Evolutionary conservation across 2,797 vertebrate genomes (phyloP), one percentile per base, ranked within the genome.

Genomic region (Chaetodon trifasciatus): DNA sequence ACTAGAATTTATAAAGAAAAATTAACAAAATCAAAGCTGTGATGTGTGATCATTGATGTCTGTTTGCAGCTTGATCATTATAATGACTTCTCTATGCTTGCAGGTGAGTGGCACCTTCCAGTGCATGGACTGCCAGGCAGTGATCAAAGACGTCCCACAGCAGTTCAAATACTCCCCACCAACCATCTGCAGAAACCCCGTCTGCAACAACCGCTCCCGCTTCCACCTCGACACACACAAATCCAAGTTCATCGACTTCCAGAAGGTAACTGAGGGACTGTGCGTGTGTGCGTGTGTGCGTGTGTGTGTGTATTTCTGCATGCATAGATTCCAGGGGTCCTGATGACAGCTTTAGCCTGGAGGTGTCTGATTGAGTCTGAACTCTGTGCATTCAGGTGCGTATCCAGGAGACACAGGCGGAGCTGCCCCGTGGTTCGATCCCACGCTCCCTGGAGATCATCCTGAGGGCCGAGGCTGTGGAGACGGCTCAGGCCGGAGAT

Each of bases 91-190:
- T 61, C 7, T 50, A 16, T 16, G 55, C 9, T 49, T 67, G 3
- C 79, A 95, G 94, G 94, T 93, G 80, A 99, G 97, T 1, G 98
- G 97, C 17, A 98, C 97, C 37, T 99, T 99, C 92, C 81, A 97
- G 85, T 99, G 98, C 90, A 95, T 99, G 35, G 98, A 99, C 95
- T 99, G 98, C 91, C 98, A 99, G 94, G 97, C 97, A 0, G 70
- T 98, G 85, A 94, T 99, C 87, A 98, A 96, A 81, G 98, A 99
- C 0, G 97, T 99, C 84, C 97, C 98, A 6, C 98, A 99, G 91
- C 98, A 99, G 85, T 99, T 99, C 93, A 99, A 99, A 78, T 99
- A 99, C 91, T 98, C 97, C 0, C 98, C 98, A 21, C 98, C 98
- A 0, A 98, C 96, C 86, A 97, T 99, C 94, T 99, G 98, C 94